phyloP scores from a whole-genome alignment of 1,140 invertebrate genomes.

The Anastrepha ludens region DNA sequence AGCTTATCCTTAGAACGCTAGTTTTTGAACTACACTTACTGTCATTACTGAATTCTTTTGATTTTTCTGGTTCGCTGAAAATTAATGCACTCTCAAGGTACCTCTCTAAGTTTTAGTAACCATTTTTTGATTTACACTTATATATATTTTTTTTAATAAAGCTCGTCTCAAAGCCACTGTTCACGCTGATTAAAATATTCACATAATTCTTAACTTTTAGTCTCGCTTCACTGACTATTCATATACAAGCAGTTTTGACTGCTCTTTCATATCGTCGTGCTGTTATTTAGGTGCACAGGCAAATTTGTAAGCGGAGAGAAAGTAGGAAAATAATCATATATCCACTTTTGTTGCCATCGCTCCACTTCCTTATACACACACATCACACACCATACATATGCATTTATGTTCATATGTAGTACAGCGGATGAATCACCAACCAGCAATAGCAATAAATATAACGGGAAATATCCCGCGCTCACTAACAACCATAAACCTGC shows the following conservation, averaged over 20 bases:
- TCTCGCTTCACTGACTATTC: background rate
- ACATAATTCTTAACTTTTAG: background rate
- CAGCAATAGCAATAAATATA: background rate
- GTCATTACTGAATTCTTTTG: too few relatives aligned
- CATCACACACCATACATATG: background rate
- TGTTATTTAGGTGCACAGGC: background rate
- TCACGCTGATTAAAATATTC: background rate
- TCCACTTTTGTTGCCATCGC: constrained; percentile 8
- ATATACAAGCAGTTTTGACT: background rate
- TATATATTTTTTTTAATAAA: too few relatives aligned
- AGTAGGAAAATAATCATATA: constrained; percentile 1
- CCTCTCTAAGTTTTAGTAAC: too few relatives aligned
- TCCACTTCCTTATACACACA: background rate
- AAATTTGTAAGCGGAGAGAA: background rate
- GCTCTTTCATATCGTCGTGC: background rate
- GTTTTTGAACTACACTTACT: too few relatives aligned
- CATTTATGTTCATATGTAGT: background rate
- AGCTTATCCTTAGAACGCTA: too few relatives aligned
- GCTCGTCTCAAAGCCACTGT: background rate
- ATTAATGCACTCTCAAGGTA: too few relatives aligned
- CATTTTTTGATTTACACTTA: too few relatives aligned
- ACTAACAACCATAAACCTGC: background rate
- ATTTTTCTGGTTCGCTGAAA: too few relatives aligned
- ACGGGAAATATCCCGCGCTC: background rate
- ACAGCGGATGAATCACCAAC: constrained; percentile 2